Evolutionary conservation across 2,113 vertebrate genomes (phyloP).

Genomic region (Periophthalmodon schlosseri): DNA sequence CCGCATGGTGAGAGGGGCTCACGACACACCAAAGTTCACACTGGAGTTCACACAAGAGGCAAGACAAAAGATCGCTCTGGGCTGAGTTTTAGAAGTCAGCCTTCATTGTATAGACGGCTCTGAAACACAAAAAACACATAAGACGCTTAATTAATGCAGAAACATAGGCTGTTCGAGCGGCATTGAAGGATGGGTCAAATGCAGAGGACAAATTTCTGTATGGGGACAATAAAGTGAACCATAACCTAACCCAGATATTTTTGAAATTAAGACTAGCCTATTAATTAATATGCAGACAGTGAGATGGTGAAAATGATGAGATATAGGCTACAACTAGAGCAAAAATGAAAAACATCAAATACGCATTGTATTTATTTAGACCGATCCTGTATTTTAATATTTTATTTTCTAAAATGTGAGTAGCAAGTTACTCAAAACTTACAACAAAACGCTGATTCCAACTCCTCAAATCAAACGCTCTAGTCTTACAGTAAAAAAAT

Average conservation of each 20-base stretch:
- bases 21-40: conserved; percentile 34
- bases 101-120: conserved; percentile 63
- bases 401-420: not conserved
- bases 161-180: too few species aligned
- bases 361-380: not conserved
- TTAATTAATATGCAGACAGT: too few species aligned
- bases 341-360: not conserved
- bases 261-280: too few species aligned
- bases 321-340: not conserved
- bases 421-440: not conserved
- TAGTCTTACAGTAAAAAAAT: not conserved
- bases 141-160: not conserved
- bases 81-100: conserved; percentile 56
- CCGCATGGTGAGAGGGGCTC: conserved; percentile 72
- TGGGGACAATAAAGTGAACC: too few species aligned
- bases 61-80: conserved; percentile 43
- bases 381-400: not conserved
- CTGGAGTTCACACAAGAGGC: conserved; percentile 21
- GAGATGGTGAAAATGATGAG: too few species aligned
- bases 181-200: too few species aligned
- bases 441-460: not conserved
- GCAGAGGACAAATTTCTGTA: too few species aligned
- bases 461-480: not conserved
- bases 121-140: conserved; percentile 28
- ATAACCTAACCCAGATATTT: too few species aligned